Percentiles rank a stretch among this genome's conserved stretches.
Conservation (phyloP, 2,888 invertebrate genomes). For the Diplazon laetatorius region DNA sequence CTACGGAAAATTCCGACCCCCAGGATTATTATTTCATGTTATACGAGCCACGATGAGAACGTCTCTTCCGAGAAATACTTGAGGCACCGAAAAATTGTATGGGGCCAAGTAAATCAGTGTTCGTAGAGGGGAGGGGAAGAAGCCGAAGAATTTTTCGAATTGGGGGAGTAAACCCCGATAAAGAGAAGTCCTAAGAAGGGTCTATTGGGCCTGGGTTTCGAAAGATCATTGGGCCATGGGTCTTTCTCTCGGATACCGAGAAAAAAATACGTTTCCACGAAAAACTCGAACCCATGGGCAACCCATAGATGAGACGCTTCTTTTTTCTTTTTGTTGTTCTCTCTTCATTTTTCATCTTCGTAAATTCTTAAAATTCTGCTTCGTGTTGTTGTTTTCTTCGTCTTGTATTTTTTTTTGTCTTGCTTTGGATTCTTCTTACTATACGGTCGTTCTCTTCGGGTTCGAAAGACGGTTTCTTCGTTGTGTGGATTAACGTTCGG, state of each 20-base stretch:
- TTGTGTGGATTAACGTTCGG: constrained; percentile 57
- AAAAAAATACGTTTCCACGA: constrained; percentile 57
- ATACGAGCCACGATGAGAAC: constrained; percentile 28
- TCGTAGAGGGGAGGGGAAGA: background rate
- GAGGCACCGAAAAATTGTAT: background rate
- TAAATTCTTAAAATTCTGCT: constrained; percentile 29
- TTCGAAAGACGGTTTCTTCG: constrained; percentile 51
- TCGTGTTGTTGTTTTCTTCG: background rate
- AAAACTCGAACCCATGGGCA: constrained; percentile 39
- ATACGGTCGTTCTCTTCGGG: constrained; percentile 19
- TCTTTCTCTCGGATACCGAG: background rate
- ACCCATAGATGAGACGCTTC: constrained; percentile 40
- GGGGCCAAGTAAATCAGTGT: background rate
- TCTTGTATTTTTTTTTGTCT: background rate
- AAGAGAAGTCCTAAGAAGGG: constrained; percentile 10
- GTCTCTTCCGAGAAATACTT: constrained; percentile 26
- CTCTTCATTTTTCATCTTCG: constrained; percentile 16
- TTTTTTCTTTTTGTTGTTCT: constrained; percentile 39
- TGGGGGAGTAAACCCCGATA: constrained; percentile 21
- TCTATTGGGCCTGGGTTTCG: background rate
- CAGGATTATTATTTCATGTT: constrained; percentile 28
- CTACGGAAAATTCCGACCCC: too few relatives aligned
- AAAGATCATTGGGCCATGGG: constrained; percentile 15
- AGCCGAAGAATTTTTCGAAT: constrained; percentile 5
- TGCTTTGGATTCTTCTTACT: too few relatives aligned